Percentiles rank a stretch among this genome's conserved stretches.
Conservation (phyloP, 1,140 invertebrate genomes). For the Eumaeus atala region DNA sequence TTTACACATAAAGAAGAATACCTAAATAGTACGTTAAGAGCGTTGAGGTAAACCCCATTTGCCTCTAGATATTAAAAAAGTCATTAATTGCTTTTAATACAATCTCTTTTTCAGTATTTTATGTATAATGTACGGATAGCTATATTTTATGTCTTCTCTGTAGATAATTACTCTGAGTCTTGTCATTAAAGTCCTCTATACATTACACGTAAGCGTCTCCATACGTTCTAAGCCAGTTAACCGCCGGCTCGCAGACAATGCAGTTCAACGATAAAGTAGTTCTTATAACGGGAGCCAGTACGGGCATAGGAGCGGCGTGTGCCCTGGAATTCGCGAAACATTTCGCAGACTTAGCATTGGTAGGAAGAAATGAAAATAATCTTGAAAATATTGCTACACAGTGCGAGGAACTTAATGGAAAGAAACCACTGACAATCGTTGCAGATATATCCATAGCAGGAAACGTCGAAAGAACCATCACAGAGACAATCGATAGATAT, state of each 20-base stretch:
- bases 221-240: conserved; percentile 30
- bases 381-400: conserved; percentile 69
- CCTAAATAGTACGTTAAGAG: too few species aligned
- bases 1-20: too few species aligned
- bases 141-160: conserved; percentile 8
- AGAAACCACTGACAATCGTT: conserved; percentile 67
- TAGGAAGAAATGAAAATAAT: conserved; percentile 45
- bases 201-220: conserved; percentile 14
- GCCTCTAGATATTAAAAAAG: too few species aligned
- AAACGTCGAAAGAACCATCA: conserved; percentile 77
- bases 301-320: conserved; percentile 50
- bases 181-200: not conserved
- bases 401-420: conserved; percentile 68
- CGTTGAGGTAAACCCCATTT: too few species aligned
- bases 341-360: conserved; percentile 39
- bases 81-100: too few species aligned
- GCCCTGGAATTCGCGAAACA: conserved; percentile 42
- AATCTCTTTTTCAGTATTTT: too few species aligned
- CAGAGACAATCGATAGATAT: conserved; percentile 76
- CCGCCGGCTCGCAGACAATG: conserved; percentile 30
- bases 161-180: conserved; percentile 5
- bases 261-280: conserved; percentile 51
- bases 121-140: too few species aligned
- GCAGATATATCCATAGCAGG: conserved; percentile 80
- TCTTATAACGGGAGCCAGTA: conserved; percentile 53